Evolutionary conservation across 2,888 invertebrate genomes (phyloP), one percentile per base, ranked within the genome.

Genomic region (Leucoptera coffeella): DNA sequence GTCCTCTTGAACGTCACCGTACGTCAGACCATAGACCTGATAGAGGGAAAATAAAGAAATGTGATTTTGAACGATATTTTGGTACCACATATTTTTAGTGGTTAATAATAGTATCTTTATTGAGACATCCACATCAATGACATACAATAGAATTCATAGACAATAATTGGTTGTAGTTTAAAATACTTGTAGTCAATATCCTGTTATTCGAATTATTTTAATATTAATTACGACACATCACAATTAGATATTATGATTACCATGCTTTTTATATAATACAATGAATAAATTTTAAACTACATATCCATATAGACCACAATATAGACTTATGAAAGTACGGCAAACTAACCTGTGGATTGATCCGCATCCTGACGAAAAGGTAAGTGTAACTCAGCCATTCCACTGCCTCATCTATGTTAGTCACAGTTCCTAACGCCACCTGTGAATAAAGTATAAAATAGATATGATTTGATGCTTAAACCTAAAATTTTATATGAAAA

Each of bases 341-440:
- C 8, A 13, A 24, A 31, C 27, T 45, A 53, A 79, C 82, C 73
- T 82, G 76, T 3, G 94, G 94, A 73, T 99, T 99, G 28, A 86
- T 80, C 35, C 84, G 77, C 85, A 97, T 95, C 38, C 99, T 76
- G 4, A 95, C 90, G 55, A 85, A 94, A 14, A 99, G 72, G 50
- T 99, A 97, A 0, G 97, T 96, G 50, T 97, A 99, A 43, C 91
- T 92, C 14, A 99, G 65, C 99, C 99, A 99, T 50, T 92, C 86
- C 0, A 97, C 89, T 0, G 95, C 99, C 59, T 99, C 99, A 32
- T 88, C 85, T 4, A 97, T 78, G 43, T 90, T 97, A 0, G 90
- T 84, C 14, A 99, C 93, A 2, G 95, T 97, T n/a, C 99, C 97
- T 10, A 96, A 69, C 0, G 91, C 82, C 27, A 94, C 80, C 84